Evolutionary conservation across 2,888 invertebrate species (phyloP), one percentile per base, ranked within the genome.

Genomic region (Aelia acuminata): DNA sequence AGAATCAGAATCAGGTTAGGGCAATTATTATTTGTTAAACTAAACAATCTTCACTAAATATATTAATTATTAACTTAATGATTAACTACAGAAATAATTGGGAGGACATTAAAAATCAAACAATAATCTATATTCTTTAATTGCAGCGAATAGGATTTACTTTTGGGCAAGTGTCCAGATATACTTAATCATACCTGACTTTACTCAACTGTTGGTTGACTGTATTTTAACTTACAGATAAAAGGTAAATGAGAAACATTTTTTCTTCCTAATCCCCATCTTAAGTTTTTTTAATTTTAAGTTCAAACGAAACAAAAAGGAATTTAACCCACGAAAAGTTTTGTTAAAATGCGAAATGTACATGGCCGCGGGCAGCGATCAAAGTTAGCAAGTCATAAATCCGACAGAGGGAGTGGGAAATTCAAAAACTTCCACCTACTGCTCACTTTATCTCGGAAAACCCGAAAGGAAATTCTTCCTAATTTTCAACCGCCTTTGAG

Each of bases 361-460:
- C 39, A 75, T 43, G 39, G 39, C 75, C 75, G 18, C 20, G 22
- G 75, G 75, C 75, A 75, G 75, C 75, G 75, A 75, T 75, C 75
- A 75, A 75, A 75, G 75, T 75, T 75, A 43, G 26, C 75, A 43
- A 75, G 39, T 39, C 75, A 75, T 75, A 75, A 75, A 75, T 75
- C 75, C 75, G 4, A 43, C 75, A 22, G 39, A 75, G 70, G 10
- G 43, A 35, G 75, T 22, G 39, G 39, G 75, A 75, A 75, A 75
- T 75, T 75, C 75, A 75, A 75, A 75, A 75, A 75, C 75, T 75
- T 75, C 75, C 75, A 75, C 75, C 75, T 75, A 75, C 75, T 75
- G 75, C 75, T 75, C 75, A 75, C 75, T 75, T 75, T 75, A 75
- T 75, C 75, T 75, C 75, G 75, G 75, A 75, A 75, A 75, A 75